Percentiles rank a stretch among this genome's conserved stretches.
These are phyloP conservation scores for Falco naumanni DNA, from an alignment of 2,797 vertebrate genomes.

Conservation along the genomic window DNA sequence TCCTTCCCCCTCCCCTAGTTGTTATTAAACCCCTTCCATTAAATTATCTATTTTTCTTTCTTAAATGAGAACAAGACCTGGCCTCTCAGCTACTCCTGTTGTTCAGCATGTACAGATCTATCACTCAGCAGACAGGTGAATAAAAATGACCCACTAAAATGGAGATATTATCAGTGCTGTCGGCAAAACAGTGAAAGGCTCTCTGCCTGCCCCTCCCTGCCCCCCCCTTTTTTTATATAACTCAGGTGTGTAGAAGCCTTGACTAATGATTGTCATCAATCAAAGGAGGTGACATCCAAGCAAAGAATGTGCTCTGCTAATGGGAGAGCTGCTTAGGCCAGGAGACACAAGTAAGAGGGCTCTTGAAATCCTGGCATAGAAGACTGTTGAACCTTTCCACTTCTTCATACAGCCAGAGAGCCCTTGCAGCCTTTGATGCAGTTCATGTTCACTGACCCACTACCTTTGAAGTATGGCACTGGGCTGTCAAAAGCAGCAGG, in stretches of 20 bases:
- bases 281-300: conserved; percentile 41
- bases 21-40: conserved; percentile 19
- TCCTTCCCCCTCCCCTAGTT: not conserved
- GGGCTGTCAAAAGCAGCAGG: conserved; percentile 26
- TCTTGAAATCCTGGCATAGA: conserved; percentile 26
- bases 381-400: not conserved
- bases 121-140: conserved; percentile 49
- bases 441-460: conserved; percentile 41
- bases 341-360: conserved; percentile 28
- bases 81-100: conserved; percentile 26
- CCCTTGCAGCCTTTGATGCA: conserved; percentile 60
- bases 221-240: not conserved
- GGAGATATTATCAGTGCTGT: conserved; percentile 65
- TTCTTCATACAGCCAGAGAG: not conserved
- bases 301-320: conserved; percentile 45
- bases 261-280: conserved; percentile 71
- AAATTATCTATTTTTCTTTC: conserved; percentile 43
- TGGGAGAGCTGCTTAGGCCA: conserved; percentile 29
- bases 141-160: conserved; percentile 55
- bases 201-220: not conserved
- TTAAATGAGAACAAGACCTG: conserved; percentile 10
- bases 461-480: conserved; percentile 58
- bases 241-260: conserved; percentile 62
- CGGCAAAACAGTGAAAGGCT: conserved; percentile 22
- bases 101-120: conserved; percentile 30